phyloP scores from a whole-genome alignment of 1,140 invertebrate genomes.

The Aplysia californica region DNA sequence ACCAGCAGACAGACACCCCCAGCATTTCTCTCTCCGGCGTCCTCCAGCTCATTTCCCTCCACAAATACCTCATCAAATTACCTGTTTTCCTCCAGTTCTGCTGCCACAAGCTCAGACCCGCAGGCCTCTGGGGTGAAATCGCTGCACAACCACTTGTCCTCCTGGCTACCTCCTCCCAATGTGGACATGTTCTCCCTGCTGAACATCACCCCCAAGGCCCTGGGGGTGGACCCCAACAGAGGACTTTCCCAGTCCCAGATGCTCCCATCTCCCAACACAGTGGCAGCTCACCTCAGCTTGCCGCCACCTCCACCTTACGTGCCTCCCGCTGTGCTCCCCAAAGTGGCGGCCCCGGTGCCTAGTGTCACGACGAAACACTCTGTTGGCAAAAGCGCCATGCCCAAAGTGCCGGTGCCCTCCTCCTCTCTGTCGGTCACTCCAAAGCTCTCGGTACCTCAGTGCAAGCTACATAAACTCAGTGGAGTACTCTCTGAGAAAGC shows the following conservation, averaged over 20 bases:
- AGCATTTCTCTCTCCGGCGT: neutral
- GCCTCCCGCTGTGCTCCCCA: constrained; percentile 24
- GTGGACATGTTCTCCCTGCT: constrained; percentile 15
- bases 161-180: constrained; percentile 15
- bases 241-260: neutral
- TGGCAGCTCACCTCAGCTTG: constrained; percentile 29
- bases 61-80: neutral
- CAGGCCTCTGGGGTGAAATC: neutral
- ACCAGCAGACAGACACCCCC: neutral
- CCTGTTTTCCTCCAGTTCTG: neutral
- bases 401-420: neutral
- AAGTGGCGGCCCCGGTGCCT: constrained; percentile 13
- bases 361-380: neutral
- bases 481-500: constrained; percentile 47
- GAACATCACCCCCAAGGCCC: neutral
- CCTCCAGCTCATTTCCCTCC: constrained; percentile 2
- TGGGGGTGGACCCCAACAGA: neutral
- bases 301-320: constrained; percentile 47
- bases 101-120: neutral
- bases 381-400: neutral
- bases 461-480: constrained; percentile 40
- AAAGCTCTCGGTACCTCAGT: neutral
- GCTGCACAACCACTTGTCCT: constrained; percentile 2
- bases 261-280: constrained; percentile 16
- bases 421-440: neutral